Conservation (phyloP, 2,113 vertebrate species). For the Mystacornis crossleyi region DNA sequence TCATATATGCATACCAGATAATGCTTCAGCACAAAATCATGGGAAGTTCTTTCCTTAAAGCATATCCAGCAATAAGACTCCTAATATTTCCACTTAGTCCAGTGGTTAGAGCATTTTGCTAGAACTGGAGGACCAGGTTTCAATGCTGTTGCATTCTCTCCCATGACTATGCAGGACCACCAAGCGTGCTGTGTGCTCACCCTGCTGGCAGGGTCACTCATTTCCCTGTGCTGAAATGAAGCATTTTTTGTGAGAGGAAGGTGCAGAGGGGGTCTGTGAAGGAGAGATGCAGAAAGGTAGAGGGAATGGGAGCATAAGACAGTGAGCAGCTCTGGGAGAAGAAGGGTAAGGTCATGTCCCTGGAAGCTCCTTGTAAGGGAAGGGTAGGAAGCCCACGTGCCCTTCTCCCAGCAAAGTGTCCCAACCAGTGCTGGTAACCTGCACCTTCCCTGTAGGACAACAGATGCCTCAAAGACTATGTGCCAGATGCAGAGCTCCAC, state of each 20-base stretch:
- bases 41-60: neutral
- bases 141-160: rapidly evolving
- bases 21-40: neutral
- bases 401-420: neutral
- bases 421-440: neutral
- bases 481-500: neutral
- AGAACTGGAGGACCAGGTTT: neutral
- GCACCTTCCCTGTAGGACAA: neutral
- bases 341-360: neutral
- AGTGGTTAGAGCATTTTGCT: neutral
- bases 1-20: neutral
- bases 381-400: neutral
- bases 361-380: neutral
- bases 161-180: neutral
- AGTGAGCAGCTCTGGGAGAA: neutral
- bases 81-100: neutral
- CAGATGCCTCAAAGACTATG: neutral
- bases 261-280: neutral
- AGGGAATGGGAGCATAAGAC: neutral
- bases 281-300: neutral
- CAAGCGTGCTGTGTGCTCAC: neutral
- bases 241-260: neutral
- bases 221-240: neutral
- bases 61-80: neutral
- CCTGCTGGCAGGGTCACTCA: neutral